phyloP scores from a whole-genome alignment of 2,113 vertebrate genomes.

The Oryctolagus cuniculus region DNA sequence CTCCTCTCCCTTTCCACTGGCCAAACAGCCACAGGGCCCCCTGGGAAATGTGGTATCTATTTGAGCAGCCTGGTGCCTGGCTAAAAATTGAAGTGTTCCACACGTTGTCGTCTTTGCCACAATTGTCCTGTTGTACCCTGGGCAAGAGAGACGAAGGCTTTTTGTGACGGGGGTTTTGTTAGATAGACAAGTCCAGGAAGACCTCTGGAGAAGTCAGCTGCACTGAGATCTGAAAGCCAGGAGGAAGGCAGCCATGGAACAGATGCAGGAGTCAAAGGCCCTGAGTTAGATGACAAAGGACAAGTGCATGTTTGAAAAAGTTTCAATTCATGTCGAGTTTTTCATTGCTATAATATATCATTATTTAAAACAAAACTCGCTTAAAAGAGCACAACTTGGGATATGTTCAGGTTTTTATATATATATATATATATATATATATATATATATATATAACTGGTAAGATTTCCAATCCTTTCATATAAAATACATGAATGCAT shows the following conservation, averaged over 20 bases:
- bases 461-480: constrained; percentile 52
- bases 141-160: neutral
- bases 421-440: neutral
- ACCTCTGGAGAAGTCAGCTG: neutral
- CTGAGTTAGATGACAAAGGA: neutral
- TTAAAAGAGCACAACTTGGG: neutral
- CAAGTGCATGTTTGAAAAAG: neutral
- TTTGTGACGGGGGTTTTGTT: neutral
- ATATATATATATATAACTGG: neutral
- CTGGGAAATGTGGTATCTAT: neutral
- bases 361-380: neutral
- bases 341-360: neutral
- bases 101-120: neutral
- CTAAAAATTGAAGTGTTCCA: neutral
- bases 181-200: constrained; percentile 8
- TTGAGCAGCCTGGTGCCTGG: neutral
- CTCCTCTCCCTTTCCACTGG: neutral
- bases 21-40: neutral
- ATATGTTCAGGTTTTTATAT: neutral
- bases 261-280: neutral
- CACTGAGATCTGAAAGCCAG: neutral
- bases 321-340: constrained; percentile 35
- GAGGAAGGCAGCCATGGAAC: neutral
- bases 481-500: neutral
- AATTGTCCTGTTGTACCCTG: neutral